phyloP scores from a whole-genome alignment of 1,140 invertebrate species.

The Drosophila hydei region DNA sequence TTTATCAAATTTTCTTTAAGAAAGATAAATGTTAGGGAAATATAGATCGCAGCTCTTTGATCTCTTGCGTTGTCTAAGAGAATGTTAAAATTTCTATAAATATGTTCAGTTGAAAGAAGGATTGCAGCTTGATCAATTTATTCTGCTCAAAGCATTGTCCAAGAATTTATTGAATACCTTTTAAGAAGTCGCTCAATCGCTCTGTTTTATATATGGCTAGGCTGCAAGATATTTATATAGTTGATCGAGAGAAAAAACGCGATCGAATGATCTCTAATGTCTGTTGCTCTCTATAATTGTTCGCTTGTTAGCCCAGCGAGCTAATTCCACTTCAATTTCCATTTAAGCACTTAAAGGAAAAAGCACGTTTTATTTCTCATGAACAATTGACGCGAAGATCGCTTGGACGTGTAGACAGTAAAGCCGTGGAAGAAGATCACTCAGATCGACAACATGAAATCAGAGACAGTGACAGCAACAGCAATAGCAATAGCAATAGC shows the following conservation, averaged over 20 bases:
- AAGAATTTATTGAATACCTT: background rate
- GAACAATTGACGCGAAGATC: constrained; percentile 64
- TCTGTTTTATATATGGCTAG: too few relatives aligned
- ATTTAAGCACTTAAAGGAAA: constrained; percentile 67
- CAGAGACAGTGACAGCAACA: constrained; percentile 37
- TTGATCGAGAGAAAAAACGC: background rate
- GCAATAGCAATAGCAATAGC: background rate
- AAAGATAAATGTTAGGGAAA: background rate
- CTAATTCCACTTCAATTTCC: constrained; percentile 77
- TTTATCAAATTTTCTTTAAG: background rate
- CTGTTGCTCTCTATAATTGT: constrained; percentile 50
- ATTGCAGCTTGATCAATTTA: too few relatives aligned
- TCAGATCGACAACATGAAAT: constrained; percentile 58
- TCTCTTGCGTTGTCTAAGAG: too few relatives aligned
- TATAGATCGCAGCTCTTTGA: too few relatives aligned
- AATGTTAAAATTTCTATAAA: too few relatives aligned
- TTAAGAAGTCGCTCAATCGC: background rate
- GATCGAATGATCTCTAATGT: constrained; percentile 18
- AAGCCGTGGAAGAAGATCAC: constrained; percentile 45
- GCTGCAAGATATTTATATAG: background rate
- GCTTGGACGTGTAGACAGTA: constrained; percentile 23
- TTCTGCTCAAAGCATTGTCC: too few relatives aligned
- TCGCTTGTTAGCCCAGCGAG: constrained; percentile 58
- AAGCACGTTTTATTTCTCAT: constrained; percentile 73
- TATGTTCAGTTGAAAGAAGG: too few relatives aligned